Evolutionary conservation across 2,888 invertebrate genomes (phyloP).

Genomic region (Salticus scenicus): DNA sequence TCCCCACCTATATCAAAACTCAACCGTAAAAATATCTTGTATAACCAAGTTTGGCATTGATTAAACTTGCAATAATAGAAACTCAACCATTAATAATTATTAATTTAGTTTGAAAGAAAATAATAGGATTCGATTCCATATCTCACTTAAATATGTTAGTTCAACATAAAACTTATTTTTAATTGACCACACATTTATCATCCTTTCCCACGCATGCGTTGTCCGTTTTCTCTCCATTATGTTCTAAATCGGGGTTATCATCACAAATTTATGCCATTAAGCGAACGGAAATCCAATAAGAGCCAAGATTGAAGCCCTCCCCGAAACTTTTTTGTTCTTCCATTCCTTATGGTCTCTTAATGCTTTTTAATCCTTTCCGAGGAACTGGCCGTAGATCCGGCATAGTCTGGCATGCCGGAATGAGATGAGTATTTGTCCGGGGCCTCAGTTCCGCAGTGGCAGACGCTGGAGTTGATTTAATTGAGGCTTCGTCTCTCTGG

Average conservation of each 20-base stretch:
- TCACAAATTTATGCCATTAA: slow-evolving; percentile 21
- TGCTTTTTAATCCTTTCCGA: slow-evolving; percentile 51
- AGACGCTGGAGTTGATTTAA: background rate
- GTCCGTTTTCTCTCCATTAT: background rate
- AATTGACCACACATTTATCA: too few relatives aligned
- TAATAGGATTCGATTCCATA: too few relatives aligned
- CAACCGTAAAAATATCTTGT: too few relatives aligned
- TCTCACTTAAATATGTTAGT: too few relatives aligned
- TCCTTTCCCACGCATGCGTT: background rate
- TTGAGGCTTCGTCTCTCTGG: background rate
- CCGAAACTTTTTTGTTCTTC: background rate
- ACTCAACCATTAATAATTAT: too few relatives aligned
- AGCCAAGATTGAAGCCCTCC: background rate
- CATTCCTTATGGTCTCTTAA: slow-evolving; percentile 14
- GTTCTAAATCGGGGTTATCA: background rate
- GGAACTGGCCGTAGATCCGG: slow-evolving; percentile 52
- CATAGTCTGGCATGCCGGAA: background rate
- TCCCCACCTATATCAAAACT: too few relatives aligned
- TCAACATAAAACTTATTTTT: too few relatives aligned
- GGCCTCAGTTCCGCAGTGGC: background rate
- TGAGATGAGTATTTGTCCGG: background rate
- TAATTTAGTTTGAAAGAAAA: too few relatives aligned
- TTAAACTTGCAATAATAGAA: too few relatives aligned
- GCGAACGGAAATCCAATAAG: slow-evolving; percentile 10
- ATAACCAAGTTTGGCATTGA: too few relatives aligned